These are phyloP conservation scores for Cremastobaeus sp. DNA, from an alignment of 2,888 invertebrate genomes.

Conservation along the genomic window DNA sequence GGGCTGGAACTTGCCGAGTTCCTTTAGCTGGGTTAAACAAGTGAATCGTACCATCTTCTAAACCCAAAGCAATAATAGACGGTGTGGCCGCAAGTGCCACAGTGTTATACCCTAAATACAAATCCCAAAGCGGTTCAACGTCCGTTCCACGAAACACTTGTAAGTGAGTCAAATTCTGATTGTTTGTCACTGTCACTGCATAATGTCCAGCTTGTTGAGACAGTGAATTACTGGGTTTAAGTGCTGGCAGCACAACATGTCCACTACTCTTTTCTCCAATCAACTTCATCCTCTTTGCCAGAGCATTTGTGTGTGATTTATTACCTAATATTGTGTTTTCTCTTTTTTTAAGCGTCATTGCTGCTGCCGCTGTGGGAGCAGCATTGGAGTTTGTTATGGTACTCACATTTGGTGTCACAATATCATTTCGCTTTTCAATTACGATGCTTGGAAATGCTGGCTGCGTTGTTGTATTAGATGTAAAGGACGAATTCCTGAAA, in stretches of 20 bases:
- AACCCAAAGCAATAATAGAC: conserved; percentile 72
- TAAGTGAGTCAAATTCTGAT: conserved; percentile 72
- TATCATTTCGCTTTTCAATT: conserved; percentile 86
- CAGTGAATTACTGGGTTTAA: conserved; percentile 72
- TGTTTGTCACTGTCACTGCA: conserved; percentile 74
- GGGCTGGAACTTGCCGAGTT: conserved; percentile 73
- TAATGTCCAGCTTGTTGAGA: conserved; percentile 76
- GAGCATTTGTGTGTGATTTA: conserved; percentile 62
- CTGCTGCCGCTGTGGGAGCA: conserved; percentile 63
- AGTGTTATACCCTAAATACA: conserved; percentile 74
- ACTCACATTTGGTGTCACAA: conserved; percentile 80
- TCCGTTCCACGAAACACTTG: conserved; percentile 75
- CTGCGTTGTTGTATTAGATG: conserved; percentile 79
- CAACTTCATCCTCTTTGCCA: conserved; percentile 71
- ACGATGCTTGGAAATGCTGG: conserved; percentile 88
- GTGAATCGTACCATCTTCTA: conserved; percentile 73
- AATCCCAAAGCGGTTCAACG: conserved; percentile 74
- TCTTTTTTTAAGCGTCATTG: conserved; percentile 71
- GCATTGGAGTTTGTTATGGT: conserved; percentile 66
- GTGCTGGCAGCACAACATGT: conserved; percentile 70
- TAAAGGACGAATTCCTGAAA: conserved; percentile 78
- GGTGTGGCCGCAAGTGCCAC: conserved; percentile 76
- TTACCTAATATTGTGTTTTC: conserved; percentile 68
- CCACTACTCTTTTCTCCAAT: conserved; percentile 68
- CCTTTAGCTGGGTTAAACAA: conserved; percentile 75